Evolutionary conservation across 2,888 invertebrate species (phyloP).

Genomic region (Thymelicus lineola): DNA sequence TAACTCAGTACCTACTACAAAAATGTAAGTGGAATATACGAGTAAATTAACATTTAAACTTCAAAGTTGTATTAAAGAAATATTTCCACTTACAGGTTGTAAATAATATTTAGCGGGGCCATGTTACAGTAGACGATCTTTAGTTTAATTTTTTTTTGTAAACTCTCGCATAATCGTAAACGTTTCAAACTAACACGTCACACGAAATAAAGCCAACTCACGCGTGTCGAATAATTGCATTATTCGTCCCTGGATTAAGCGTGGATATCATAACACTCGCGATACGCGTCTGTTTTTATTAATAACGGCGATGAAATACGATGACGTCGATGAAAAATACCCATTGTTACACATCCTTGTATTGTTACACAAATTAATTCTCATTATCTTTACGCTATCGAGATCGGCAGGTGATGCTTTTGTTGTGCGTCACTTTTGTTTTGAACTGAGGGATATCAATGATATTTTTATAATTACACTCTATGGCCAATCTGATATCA

Average conservation of each 20-base stretch:
- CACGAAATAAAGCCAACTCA: neutral
- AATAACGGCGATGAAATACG: neutral
- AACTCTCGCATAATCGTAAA: neutral
- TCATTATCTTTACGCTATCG: neutral
- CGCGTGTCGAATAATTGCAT: neutral
- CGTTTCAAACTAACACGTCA: neutral
- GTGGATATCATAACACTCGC: neutral
- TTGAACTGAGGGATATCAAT: no score
- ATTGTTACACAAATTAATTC: neutral
- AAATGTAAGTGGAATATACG: no score
- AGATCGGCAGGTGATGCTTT: neutral
- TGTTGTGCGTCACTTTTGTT: neutral
- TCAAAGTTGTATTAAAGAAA: no score
- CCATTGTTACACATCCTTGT: neutral
- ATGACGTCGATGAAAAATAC: neutral
- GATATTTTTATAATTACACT: no score
- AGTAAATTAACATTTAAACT: no score
- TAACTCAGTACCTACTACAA: no score
- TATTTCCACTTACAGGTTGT: no score
- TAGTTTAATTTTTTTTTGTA: no score
- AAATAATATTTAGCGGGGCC: no score
- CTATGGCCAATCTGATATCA: no score
- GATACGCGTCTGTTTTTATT: neutral
- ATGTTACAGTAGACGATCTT: no score
- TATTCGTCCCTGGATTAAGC: neutral